These are phyloP conservation scores for Sitobion miscanthi DNA, from an alignment of 1,140 invertebrate species.

Conservation along the genomic window DNA sequence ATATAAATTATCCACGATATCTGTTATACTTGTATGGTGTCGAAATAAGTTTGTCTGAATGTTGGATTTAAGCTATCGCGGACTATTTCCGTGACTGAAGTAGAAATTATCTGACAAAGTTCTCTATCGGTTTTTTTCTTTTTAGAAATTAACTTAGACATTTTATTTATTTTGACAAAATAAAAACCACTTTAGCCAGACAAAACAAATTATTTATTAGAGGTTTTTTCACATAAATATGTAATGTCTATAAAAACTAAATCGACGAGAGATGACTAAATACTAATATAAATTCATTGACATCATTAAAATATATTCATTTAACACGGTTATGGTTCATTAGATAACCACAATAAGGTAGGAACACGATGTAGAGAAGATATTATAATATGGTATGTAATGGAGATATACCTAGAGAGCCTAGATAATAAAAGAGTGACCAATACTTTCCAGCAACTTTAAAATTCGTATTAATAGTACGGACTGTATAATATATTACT, in stretches of 20 bases:
- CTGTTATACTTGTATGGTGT: not conserved
- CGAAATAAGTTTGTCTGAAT: conserved; percentile 40
- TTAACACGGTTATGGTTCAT: not conserved
- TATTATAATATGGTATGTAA: no score
- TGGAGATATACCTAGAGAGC: no score
- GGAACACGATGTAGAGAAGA: no score
- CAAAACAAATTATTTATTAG: not conserved
- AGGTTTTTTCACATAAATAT: not conserved
- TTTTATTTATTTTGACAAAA: not conserved
- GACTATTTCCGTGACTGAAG: conserved; percentile 38
- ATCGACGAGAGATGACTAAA: not conserved
- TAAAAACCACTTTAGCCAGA: not conserved
- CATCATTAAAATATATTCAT: not conserved
- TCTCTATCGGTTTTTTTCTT: conserved; percentile 10
- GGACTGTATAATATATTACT: no score
- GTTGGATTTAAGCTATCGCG: conserved; percentile 32
- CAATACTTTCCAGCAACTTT: no score
- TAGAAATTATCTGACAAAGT: conserved; percentile 34
- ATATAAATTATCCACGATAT: not conserved
- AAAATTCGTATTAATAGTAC: no score
- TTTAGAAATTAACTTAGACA: not conserved
- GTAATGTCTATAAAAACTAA: not conserved
- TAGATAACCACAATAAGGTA: not conserved
- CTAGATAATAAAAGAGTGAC: no score
- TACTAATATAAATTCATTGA: not conserved